Evolutionary conservation across 2,888 invertebrate genomes (phyloP).

Genomic region (Thera britannica): DNA sequence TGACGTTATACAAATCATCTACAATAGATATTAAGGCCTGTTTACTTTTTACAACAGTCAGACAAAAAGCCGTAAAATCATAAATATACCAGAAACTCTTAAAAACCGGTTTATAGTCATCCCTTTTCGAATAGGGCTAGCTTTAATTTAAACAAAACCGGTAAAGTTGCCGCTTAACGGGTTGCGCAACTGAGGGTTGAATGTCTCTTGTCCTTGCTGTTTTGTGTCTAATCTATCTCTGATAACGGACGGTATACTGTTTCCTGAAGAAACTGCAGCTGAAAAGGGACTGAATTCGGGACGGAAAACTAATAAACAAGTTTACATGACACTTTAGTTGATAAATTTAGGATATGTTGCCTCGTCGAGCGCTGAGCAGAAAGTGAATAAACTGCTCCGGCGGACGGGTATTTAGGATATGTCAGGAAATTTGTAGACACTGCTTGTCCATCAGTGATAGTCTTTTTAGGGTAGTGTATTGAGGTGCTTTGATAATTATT

Average conservation of each 20-base stretch:
- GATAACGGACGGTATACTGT: constrained; percentile 39
- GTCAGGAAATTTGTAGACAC: neutral
- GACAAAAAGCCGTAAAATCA: neutral
- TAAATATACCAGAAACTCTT: neutral
- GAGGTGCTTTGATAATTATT: no score
- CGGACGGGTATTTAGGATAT: constrained; percentile 5
- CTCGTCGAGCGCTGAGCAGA: no score
- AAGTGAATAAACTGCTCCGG: no score
- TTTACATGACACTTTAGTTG: constrained; percentile 17
- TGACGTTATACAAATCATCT: no score
- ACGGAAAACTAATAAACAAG: constrained; percentile 22
- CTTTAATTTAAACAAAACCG: constrained; percentile 64
- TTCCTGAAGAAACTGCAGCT: constrained; percentile 20
- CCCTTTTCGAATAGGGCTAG: constrained; percentile 38
- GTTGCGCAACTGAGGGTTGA: constrained; percentile 41
- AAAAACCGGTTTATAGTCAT: constrained; percentile 14
- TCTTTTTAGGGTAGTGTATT: neutral
- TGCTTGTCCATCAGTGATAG: neutral
- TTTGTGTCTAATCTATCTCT: constrained; percentile 54
- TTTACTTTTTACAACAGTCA: no score
- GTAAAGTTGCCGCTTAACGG: constrained; percentile 62
- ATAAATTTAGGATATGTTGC: constrained; percentile 17
- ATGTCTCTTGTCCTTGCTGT: constrained; percentile 49
- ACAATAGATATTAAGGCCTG: no score
- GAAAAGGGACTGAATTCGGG: constrained; percentile 21